Base-by-base conservation (phyloP, 2,113 vertebrate genomes). In the Nothoprocta perdicaria region DNA sequence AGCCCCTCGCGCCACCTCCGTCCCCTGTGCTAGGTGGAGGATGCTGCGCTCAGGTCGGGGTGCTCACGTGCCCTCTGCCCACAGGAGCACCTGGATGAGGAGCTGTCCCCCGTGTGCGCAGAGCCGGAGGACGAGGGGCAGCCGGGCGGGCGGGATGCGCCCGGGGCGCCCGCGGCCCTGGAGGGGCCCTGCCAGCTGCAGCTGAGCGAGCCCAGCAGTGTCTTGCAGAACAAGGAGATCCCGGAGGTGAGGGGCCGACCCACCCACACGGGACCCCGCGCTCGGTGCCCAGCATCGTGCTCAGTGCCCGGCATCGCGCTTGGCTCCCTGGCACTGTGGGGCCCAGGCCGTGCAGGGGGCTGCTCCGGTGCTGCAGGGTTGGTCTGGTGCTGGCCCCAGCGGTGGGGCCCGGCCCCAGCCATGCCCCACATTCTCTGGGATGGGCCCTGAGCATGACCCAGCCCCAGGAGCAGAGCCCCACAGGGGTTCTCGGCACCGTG, bases 281-380 rank as follows among this genome's bases (percentile, higher is more conserved):
- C 46, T 48, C 18, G 7, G 19, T 22, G 46, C 46, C 46, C 35
- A 38, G 35, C 35, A 38, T 38, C 8, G 35, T 38, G 35, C 35
- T 38, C 35, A 8, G 35, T 38, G 35, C 35, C 35, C 35, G 8
- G 35, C 35, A 38, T 38, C 35, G 35, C 6, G 35, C 35, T 38
- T n/a, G 6, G 6, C 10, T 7, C 22, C 12, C 31, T 26, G 1
- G 0, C 0, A 1, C 15, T 1, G 0, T 3, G 0, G 35, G 35
- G 35, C 35, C 35, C 35, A 38, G 35, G 35, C 35, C 8, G 35
- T 38, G 35, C 35, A 38, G 35, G 35, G 35, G 35, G 35, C 35
- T 38, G 35, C 35, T 38, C 35, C 8, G 35, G 35, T 38, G 35
- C 35, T 38, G 7, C 1, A 4, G 65, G 48, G 53, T 48, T 60